Conservation (phyloP, 2,888 invertebrate genomes). For the Eupithecia centaureata region DNA sequence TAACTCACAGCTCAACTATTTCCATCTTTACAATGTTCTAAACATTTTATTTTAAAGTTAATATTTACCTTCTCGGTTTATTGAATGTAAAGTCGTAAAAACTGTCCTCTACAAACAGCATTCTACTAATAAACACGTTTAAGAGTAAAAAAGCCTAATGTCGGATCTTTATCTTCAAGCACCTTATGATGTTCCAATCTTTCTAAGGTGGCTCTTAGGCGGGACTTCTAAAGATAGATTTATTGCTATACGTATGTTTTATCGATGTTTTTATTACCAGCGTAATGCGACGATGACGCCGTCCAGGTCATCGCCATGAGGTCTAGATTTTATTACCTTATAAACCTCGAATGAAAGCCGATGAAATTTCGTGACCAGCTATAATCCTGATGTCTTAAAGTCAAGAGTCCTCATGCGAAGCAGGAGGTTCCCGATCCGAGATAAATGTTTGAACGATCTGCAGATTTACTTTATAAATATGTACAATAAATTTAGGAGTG, state of each 20-base stretch:
- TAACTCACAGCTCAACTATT: constrained; percentile 10
- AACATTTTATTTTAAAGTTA: constrained; percentile 27
- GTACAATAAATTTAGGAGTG: too few relatives aligned
- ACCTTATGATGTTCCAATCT: constrained; percentile 15
- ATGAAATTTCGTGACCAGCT: neutral
- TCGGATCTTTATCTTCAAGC: constrained; percentile 16
- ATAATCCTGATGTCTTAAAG: neutral
- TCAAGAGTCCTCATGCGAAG: too few relatives aligned
- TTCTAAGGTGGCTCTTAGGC: constrained; percentile 12
- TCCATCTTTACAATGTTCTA: constrained; percentile 25
- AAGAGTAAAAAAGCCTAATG: constrained; percentile 19
- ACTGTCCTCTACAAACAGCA: constrained; percentile 43
- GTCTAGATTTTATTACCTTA: neutral
- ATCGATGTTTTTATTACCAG: neutral
- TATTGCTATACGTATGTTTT: neutral
- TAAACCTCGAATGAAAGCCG: neutral
- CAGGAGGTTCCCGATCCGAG: too few relatives aligned
- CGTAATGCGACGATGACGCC: neutral
- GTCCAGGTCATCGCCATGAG: neutral
- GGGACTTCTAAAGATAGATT: neutral
- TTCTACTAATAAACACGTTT: constrained; percentile 39
- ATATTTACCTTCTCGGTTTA: constrained; percentile 41
- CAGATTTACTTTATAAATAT: too few relatives aligned
- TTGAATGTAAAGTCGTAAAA: constrained; percentile 44
- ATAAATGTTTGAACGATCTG: too few relatives aligned